phyloP scores from a whole-genome alignment of 1,140 invertebrate species.

The Campodea augens region DNA sequence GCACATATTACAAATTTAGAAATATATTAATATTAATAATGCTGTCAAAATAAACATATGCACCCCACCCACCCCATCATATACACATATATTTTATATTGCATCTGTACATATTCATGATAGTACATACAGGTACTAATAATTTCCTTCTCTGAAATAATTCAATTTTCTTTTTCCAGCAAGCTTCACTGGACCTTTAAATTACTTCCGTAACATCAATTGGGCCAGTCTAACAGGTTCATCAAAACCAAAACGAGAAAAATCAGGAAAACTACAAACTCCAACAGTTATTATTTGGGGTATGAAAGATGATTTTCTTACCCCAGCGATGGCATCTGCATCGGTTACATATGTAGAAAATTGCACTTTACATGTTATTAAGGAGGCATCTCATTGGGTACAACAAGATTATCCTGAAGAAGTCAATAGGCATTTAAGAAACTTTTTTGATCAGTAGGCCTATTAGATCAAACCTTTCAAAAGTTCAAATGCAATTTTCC shows the following conservation, averaged over 20 bases:
- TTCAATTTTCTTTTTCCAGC: neutral
- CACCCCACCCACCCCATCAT: too few species aligned
- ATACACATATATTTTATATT: too few species aligned
- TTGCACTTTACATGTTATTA: neutral
- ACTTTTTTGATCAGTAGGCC: too few species aligned
- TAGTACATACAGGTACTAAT: too few species aligned
- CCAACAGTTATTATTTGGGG: neutral
- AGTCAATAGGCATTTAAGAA: neutral
- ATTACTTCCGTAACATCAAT: neutral
- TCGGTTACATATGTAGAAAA: neutral
- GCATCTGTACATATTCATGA: too few species aligned
- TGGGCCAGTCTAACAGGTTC: neutral
- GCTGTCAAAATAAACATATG: too few species aligned
- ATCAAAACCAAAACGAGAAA: neutral
- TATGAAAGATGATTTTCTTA: neutral
- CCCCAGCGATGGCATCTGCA: neutral
- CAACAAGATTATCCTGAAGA: neutral
- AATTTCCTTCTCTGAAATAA: too few species aligned
- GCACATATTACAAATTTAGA: too few species aligned
- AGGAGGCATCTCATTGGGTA: neutral
- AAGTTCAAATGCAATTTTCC: too few species aligned
- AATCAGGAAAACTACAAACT: neutral
- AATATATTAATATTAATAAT: too few species aligned
- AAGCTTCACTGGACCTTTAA: neutral
- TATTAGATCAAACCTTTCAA: too few species aligned